Evolutionary conservation across 2,113 vertebrate species (phyloP).

Genomic region (Chloebia gouldiae): DNA sequence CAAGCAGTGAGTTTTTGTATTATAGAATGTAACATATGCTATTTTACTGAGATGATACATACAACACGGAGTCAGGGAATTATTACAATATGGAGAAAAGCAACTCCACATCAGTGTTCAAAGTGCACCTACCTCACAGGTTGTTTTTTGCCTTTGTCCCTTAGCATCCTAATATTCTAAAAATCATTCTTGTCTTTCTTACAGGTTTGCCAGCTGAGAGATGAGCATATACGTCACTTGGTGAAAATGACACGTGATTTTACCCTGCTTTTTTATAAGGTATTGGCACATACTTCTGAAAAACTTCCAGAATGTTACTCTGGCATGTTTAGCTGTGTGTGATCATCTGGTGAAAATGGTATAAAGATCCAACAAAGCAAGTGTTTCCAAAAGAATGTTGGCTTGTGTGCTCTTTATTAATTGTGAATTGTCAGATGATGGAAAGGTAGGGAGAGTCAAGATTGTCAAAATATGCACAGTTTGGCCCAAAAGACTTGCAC

Average conservation of each 20-base stretch:
- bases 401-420: not conserved
- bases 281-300: slow-evolving; percentile 51
- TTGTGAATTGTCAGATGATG: not conserved
- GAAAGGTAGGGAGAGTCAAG: not conserved
- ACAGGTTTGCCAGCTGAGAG: slow-evolving; percentile 84
- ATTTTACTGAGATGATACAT: not conserved
- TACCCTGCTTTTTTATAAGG: slow-evolving; percentile 92
- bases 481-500: not conserved
- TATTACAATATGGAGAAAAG: not conserved
- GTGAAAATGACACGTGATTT: slow-evolving; percentile 93
- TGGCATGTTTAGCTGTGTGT: not conserved
- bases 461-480: not conserved
- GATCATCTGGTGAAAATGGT: not conserved
- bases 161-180: not conserved
- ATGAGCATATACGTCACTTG: slow-evolving; percentile 78
- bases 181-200: not conserved
- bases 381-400: not conserved
- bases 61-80: not conserved
- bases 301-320: not conserved
- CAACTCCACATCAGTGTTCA: not conserved
- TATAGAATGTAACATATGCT: not conserved
- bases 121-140: not conserved
- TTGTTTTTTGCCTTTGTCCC: not conserved
- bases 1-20: not conserved
- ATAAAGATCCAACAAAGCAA: not conserved